These are phyloP conservation scores for Xenopus borealis DNA, from an alignment of 2,113 vertebrate species.

Conservation along the genomic window DNA sequence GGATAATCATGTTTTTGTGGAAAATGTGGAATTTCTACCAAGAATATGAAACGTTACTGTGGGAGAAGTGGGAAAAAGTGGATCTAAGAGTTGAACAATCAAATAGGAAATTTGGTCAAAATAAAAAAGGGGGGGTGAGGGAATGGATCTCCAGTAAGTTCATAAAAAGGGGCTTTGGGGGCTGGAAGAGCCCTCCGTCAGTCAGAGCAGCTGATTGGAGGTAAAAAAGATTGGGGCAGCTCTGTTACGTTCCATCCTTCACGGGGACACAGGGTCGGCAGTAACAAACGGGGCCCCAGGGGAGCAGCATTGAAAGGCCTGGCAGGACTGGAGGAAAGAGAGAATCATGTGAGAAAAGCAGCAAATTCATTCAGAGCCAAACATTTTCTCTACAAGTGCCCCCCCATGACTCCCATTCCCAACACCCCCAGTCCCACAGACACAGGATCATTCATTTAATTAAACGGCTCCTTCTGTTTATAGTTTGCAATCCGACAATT, in stretches of 20 bases:
- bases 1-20: background rate
- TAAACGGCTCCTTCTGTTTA: slow-evolving; percentile 35
- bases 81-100: too few species aligned
- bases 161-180: background rate
- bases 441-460: slow-evolving; percentile 38
- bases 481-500: slow-evolving; percentile 13
- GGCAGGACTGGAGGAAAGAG: slow-evolving; percentile 5
- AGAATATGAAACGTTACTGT: background rate
- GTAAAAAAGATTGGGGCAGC: slow-evolving; percentile 20
- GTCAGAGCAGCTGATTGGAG: background rate
- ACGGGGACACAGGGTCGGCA: slow-evolving; percentile 27
- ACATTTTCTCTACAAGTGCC: background rate
- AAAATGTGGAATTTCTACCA: background rate
- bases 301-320: slow-evolving; percentile 14
- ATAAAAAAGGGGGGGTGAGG: background rate
- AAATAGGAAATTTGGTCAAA: background rate
- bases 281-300: slow-evolving; percentile 47
- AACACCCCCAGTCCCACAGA: slow-evolving; percentile 11
- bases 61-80: too few species aligned
- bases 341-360: background rate
- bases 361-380: too few species aligned
- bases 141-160: background rate
- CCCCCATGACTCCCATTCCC: background rate
- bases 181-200: background rate
- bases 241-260: slow-evolving; percentile 52